Evolutionary conservation across 35 echinoderm and acorn worm species (phyloP), one percentile per base, ranked within the genome.

Genomic region (Strongylocentrotus purpuratus): DNA sequence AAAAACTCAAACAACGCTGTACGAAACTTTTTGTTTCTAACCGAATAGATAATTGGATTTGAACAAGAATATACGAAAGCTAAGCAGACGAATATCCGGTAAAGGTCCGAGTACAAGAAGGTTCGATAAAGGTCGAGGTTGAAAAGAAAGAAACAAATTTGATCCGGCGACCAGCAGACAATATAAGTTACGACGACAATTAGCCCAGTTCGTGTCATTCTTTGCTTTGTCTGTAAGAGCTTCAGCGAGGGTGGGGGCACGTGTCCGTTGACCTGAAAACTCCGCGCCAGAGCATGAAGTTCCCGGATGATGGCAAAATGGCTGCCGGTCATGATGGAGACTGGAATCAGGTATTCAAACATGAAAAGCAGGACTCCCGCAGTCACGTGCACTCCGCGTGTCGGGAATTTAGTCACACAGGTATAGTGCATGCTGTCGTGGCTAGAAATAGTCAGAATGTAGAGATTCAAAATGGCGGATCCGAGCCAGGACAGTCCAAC

Each of bases 1-100:
- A 88, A 7, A 17, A 88, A 32, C 10, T 33, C 33, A 35, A 35
- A 28, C 9, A 97, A 71, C 10, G 93, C 96, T 33, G 87, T 61
- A 31, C 98, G 90, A 85, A 99, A 97, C 31, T 99, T 95, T 14
- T 95, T 86, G 85, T 99, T 99, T 61, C 94, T 97, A 32, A 94
- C 85, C 5, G 96, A 96, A 86, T 97, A 99, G 18, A 99, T 99
- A 18, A 99, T 85, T 31, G 98, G 98, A 95, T 99, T 99, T 1
- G 94, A 95, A 45, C 98, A 99, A 86, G 97, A 97, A 94, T 97
- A 97, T 9, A 95, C 33, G 86, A 96, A 99, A 18, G 97, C 98
- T 4, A 97, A 52, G 11, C 95, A 45, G 15, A 99, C 94, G 41
- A 99, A 97, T 17, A 94, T 71, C 22, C 95, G 93, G 50, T 99